Base-by-base conservation (phyloP, 2,888 invertebrate species). In the Tigriopus californicus region DNA sequence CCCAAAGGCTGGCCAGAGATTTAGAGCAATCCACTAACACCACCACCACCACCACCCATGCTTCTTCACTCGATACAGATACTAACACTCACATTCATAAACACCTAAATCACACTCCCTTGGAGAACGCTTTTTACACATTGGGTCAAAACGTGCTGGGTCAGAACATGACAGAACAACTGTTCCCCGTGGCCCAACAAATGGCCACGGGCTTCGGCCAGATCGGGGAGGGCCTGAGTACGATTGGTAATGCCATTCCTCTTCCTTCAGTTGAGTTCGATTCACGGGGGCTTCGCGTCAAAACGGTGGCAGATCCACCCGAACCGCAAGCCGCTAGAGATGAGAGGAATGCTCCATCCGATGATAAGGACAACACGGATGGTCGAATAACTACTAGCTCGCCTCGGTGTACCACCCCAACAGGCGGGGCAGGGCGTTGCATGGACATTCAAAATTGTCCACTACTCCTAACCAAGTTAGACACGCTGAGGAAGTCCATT, bases 361-460 rank as follows among this genome's bases (percentile, higher is more conserved):
- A 44, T 13, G 53, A 53, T 12, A 6, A 40, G 53, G 44, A 33
- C 20, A 44, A 48, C 18, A 41, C 51, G 22, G 42, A 40, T 49
- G 58, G 49, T 47, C 60, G 60, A 42, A 53, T 58, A 13, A 25
- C 58, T 12, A 76, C 78, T 54, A 51, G 55, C 0, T 61, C 60
- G 11, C 80, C 79, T 65, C 73, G 74, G 10, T 90, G 90, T 67
- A 83, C 81, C 2, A 88, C 89, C 0, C 87, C 90, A 0, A 83
- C 81, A 64, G 86, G 86, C 0, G 75, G 79, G 40, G 75, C 77
- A 1, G 91, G 91, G 40, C 79, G 81, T 62, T 91, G 91, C 67
- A 83, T 87, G 68, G 90, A 91, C 68, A 73, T 91, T 18, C 86
- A 87, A 66, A 85, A 85, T 66, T 90, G 90, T 67, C 89, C 90